phyloP scores from a whole-genome alignment of 1,140 invertebrate genomes.

The Maconellicoccus hirsutus region DNA sequence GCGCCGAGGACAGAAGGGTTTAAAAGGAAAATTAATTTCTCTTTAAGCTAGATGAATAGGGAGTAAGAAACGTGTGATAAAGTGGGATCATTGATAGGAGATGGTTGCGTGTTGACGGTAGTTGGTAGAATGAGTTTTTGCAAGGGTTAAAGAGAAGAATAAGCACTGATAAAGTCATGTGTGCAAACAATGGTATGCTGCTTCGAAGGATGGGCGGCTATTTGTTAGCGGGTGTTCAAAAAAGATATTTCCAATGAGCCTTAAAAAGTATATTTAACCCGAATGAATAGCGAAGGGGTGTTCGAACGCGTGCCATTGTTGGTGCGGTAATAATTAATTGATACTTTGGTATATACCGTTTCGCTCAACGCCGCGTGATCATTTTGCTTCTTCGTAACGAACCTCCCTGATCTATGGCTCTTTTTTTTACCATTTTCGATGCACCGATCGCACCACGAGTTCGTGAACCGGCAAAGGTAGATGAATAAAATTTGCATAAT shows the following conservation, averaged over 20 bases:
- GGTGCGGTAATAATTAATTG: constrained; percentile 4
- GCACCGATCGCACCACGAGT: no score
- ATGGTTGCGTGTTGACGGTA: constrained; percentile 12
- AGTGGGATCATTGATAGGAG: constrained; percentile 16
- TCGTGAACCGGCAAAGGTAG: no score
- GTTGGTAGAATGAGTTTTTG: constrained; percentile 11
- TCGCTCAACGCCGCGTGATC: no score
- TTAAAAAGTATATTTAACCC: constrained; percentile 1
- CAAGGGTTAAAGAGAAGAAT: constrained; percentile 19
- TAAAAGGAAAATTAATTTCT: constrained; percentile 20
- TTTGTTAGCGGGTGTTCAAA: background rate
- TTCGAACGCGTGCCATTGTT: background rate
- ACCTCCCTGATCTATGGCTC: no score
- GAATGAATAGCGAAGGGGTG: background rate
- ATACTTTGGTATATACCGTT: no score
- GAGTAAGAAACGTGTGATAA: constrained; percentile 17
- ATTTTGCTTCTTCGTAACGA: no score
- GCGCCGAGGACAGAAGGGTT: constrained; percentile 17
- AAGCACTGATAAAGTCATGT: constrained; percentile 14
- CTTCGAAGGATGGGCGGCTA: background rate
- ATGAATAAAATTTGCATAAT: no score
- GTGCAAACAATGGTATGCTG: constrained; percentile 18
- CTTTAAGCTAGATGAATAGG: constrained; percentile 15
- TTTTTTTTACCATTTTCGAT: no score
- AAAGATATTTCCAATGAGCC: background rate